A percentile compares a stretch with the other conserved stretches of the same genome.
phyloP scores from a whole-genome alignment of 92 coral and sea anemone genomes.

The Micromussa lordhowensis region DNA sequence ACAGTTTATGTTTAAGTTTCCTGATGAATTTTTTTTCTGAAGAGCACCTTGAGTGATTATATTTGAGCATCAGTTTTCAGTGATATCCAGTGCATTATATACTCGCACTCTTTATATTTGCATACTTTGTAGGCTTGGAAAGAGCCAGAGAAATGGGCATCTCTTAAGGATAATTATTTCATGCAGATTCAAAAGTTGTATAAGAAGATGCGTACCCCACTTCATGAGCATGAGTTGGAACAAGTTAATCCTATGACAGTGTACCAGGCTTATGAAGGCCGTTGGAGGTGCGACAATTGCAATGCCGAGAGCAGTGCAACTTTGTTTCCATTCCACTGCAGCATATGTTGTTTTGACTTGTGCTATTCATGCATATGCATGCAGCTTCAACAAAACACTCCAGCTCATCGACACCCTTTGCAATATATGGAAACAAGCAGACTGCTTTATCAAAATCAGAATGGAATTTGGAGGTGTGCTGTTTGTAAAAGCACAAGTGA shows the following conservation, averaged over 20 bases:
- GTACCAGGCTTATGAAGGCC: slow-evolving; percentile 62
- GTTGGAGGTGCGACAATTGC: slow-evolving; percentile 88
- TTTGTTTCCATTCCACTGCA: slow-evolving; percentile 70
- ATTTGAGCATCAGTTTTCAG: no score
- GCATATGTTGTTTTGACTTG: slow-evolving; percentile 71
- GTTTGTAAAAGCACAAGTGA: slow-evolving; percentile 63
- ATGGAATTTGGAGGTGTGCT: slow-evolving; percentile 76
- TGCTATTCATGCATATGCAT: slow-evolving; percentile 60
- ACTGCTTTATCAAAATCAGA: slow-evolving; percentile 41
- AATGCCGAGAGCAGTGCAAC: slow-evolving; percentile 34
- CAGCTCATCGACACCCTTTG: slow-evolving; percentile 70
- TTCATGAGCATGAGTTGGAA: slow-evolving; percentile 63
- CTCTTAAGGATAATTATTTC: neutral
- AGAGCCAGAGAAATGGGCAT: neutral
- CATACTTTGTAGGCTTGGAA: neutral
- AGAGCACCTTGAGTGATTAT: no score
- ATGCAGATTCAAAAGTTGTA: neutral
- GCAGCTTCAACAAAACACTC: neutral
- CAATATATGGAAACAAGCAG: slow-evolving; percentile 52
- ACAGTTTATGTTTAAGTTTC: no score
- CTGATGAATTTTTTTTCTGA: no score
- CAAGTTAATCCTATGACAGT: slow-evolving; percentile 50
- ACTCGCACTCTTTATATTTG: neutral
- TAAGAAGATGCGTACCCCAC: slow-evolving; percentile 24
- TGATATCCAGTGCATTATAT: no score